Conservation (phyloP, 2,113 vertebrate species). For the Rhinoptilus africanus region DNA sequence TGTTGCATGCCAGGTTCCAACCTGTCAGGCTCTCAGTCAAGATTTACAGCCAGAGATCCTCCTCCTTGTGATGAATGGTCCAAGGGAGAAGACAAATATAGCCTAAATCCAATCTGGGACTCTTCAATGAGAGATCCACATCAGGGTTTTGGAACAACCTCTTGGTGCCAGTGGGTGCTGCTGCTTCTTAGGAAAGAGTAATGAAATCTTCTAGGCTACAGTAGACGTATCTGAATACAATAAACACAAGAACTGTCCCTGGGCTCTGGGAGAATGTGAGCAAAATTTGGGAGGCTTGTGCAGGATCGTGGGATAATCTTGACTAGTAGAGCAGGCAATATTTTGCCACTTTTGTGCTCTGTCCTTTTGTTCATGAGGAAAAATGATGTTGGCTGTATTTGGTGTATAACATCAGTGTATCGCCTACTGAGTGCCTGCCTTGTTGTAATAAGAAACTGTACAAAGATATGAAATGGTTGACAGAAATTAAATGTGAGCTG, state of each 20-base stretch:
- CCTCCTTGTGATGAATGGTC: slow-evolving; percentile 40
- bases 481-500: slow-evolving; percentile 15
- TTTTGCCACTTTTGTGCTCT: background rate
- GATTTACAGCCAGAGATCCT: slow-evolving; percentile 7
- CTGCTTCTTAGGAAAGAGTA: background rate
- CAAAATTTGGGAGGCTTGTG: background rate
- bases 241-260: background rate
- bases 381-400: background rate
- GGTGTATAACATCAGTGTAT: background rate
- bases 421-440: background rate
- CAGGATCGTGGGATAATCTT: background rate
- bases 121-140: background rate
- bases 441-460: background rate
- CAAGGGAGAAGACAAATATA: background rate
- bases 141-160: background rate
- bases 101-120: background rate
- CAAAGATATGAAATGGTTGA: background rate
- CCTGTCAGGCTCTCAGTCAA: background rate
- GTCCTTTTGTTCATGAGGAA: background rate
- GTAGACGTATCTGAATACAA: background rate
- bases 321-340: background rate
- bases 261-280: background rate
- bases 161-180: background rate
- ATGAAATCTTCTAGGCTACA: background rate
- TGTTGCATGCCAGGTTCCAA: background rate